These are phyloP conservation scores for Polyodon spathula DNA, from an alignment of 2,113 vertebrate species.

Conservation along the genomic window DNA sequence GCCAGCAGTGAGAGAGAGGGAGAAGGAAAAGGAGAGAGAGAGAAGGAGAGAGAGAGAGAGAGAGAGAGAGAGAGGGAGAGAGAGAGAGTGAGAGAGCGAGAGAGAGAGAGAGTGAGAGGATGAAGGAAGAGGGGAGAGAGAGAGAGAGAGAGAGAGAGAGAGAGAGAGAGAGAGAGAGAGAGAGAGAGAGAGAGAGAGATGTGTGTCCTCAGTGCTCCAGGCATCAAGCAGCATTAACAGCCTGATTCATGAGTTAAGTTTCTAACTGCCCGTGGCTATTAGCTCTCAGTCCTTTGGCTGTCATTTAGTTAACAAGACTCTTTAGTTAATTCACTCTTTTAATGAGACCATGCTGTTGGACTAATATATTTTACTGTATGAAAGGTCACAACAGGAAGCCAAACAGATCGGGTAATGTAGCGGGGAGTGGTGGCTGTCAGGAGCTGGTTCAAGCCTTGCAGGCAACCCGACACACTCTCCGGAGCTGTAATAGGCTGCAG, in stretches of 20 bases:
- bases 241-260: slow-evolving; percentile 99
- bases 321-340: slow-evolving; percentile 99
- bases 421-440: slow-evolving; percentile 74
- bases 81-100: slow-evolving; percentile 2
- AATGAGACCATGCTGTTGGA: slow-evolving; percentile 92
- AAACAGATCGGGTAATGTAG: slow-evolving; percentile 95
- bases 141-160: too few relatives aligned
- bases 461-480: slow-evolving; percentile 57
- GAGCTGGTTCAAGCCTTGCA: slow-evolving; percentile 70
- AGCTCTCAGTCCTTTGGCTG: slow-evolving; percentile 92
- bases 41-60: slow-evolving; percentile 64
- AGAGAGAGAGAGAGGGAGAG: slow-evolving; percentile 63
- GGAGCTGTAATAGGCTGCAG: slow-evolving; percentile 66
- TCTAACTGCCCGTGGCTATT: slow-evolving; percentile 94
- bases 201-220: slow-evolving; percentile 75
- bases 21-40: slow-evolving; percentile 54
- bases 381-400: slow-evolving; percentile 99
- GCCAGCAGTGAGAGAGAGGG: slow-evolving; percentile 64
- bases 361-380: slow-evolving; percentile 99
- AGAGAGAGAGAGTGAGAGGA: slow-evolving; percentile 45
- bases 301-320: slow-evolving; percentile 98
- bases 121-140: slow-evolving; percentile 57
- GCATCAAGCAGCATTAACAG: slow-evolving; percentile 81
- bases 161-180: slow-evolving; percentile 56
- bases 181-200: slow-evolving; percentile 67